Conservation (phyloP, 2,113 vertebrate genomes). For the Periophthalmus modestus region DNA sequence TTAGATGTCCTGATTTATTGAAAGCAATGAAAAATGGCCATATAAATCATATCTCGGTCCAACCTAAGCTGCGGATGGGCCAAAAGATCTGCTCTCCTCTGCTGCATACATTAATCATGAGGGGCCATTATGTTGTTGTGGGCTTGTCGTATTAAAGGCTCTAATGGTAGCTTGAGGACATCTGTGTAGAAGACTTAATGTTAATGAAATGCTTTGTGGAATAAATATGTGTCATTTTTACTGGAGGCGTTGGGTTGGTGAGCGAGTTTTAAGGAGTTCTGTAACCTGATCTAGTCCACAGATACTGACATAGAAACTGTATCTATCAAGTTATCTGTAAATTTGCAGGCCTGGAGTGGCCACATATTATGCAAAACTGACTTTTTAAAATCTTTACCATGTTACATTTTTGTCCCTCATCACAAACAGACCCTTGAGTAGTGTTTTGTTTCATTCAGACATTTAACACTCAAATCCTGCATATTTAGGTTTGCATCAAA, state of each 20-base stretch:
- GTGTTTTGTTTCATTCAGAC: too few species aligned
- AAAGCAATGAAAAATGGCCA: constrained; percentile 14
- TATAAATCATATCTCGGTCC: constrained; percentile 65
- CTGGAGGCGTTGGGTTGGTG: not conserved
- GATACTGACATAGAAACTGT: too few species aligned
- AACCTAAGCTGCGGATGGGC: constrained; percentile 25
- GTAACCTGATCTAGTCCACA: not conserved
- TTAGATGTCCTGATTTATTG: constrained; percentile 75
- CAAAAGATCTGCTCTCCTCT: constrained; percentile 30
- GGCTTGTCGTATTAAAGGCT: constrained; percentile 23
- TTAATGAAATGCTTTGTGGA: constrained; percentile 7
- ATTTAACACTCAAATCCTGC: too few species aligned
- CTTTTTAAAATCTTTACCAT: too few species aligned
- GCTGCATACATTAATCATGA: constrained; percentile 42
- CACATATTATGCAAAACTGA: too few species aligned
- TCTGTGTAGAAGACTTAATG: not conserved
- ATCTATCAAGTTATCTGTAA: not conserved
- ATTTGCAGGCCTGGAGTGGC: too few species aligned
- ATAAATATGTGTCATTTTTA: constrained; percentile 8
- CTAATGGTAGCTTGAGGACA: constrained; percentile 1
- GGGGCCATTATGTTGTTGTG: not conserved
- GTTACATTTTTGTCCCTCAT: too few species aligned
- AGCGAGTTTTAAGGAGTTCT: not conserved
- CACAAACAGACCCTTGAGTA: too few species aligned
- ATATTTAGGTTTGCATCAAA: too few species aligned